These are phyloP conservation scores for Hybos culiciformis DNA, from an alignment of 2,888 invertebrate genomes.

Conservation along the genomic window DNA sequence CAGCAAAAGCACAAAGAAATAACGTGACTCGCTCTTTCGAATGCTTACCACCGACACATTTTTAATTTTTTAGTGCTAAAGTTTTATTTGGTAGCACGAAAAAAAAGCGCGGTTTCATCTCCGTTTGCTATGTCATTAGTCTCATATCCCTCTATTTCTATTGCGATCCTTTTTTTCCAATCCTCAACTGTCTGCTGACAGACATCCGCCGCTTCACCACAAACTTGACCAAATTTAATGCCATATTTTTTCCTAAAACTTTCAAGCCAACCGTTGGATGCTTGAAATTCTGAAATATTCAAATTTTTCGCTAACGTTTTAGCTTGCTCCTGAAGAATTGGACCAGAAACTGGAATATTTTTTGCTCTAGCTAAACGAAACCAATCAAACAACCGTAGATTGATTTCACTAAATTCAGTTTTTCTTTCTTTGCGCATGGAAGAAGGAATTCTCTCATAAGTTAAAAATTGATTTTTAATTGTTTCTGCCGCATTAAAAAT, in stretches of 20 bases:
- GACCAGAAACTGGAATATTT: too few relatives aligned
- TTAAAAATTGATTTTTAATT: too few relatives aligned
- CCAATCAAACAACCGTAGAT: too few relatives aligned
- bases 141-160: constrained; percentile 2
- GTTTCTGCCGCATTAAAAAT: too few relatives aligned
- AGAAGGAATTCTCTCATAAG: too few relatives aligned
- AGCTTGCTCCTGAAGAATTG: too few relatives aligned
- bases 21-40: constrained; percentile 19
- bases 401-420: too few relatives aligned
- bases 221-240: constrained; percentile 5
- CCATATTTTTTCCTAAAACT: constrained; percentile 6
- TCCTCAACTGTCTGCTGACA: constrained; percentile 5
- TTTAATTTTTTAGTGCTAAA: constrained; percentile 17
- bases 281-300: constrained; percentile 1
- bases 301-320: too few relatives aligned
- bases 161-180: background rate
- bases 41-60: constrained; percentile 20
- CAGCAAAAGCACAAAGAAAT: constrained; percentile 18
- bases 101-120: constrained; percentile 22
- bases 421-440: too few relatives aligned
- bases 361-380: too few relatives aligned
- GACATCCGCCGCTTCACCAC: constrained; percentile 8
- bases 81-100: constrained; percentile 21
- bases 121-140: constrained; percentile 10
- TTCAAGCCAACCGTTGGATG: constrained; percentile 7